phyloP scores from a whole-genome alignment of 2,888 invertebrate species.

The Dermolepida albohirtum region DNA sequence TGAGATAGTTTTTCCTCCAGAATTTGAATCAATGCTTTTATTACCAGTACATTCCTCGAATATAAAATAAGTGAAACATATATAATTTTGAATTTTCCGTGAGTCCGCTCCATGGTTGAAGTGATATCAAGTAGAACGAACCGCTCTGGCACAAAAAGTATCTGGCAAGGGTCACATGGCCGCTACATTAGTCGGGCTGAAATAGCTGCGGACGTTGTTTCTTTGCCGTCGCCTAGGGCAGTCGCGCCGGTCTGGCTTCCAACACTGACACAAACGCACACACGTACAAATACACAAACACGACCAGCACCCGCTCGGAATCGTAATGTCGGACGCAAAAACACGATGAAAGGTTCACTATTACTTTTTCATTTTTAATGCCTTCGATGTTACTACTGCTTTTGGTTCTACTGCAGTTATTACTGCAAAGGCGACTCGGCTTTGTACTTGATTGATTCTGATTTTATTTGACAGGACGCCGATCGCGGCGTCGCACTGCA shows the following conservation, averaged over 20 bases:
- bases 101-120: constrained; percentile 48
- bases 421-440: constrained; percentile 45
- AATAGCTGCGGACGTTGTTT: constrained; percentile 59
- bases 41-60: constrained; percentile 35
- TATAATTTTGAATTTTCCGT: constrained; percentile 14
- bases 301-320: constrained; percentile 54
- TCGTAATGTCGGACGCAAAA: constrained; percentile 57
- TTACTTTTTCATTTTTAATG: constrained; percentile 53
- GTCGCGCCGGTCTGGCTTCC: constrained; percentile 59
- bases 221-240: constrained; percentile 59
- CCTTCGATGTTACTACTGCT: constrained; percentile 36
- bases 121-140: constrained; percentile 49
- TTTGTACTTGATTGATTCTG: constrained; percentile 45
- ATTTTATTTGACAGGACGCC: constrained; percentile 45
- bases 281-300: constrained; percentile 29
- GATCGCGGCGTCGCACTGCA: constrained; percentile 7
- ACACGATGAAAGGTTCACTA: constrained; percentile 56
- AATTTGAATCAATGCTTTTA: constrained; percentile 37
- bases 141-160: constrained; percentile 55
- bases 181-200: constrained; percentile 57
- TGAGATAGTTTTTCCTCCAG: constrained; percentile 30
- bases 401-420: constrained; percentile 31
- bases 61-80: constrained; percentile 30
- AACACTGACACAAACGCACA: constrained; percentile 43
- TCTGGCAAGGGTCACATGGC: constrained; percentile 59